These are phyloP conservation scores for Trichomalopsis sarcophagae DNA, from an alignment of 1,140 invertebrate species.

Conservation along the genomic window DNA sequence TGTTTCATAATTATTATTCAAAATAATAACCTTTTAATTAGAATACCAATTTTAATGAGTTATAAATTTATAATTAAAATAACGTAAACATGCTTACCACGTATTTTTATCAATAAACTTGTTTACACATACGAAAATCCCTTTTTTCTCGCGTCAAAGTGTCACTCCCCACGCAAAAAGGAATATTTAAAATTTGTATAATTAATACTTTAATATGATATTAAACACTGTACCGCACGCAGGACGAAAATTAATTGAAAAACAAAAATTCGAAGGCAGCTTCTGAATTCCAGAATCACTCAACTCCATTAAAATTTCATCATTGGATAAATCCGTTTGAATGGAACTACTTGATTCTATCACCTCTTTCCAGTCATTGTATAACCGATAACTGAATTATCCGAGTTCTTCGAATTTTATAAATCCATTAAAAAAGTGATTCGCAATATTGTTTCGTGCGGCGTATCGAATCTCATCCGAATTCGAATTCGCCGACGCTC, in stretches of 20 bases:
- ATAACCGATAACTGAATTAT: conserved; percentile 5
- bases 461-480: not conserved
- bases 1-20: too few relatives aligned
- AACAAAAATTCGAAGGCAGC: not conserved
- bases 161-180: too few relatives aligned
- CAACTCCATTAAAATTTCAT: not conserved
- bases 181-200: too few relatives aligned
- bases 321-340: not conserved
- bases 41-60: too few relatives aligned
- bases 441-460: not conserved
- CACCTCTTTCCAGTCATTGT: not conserved
- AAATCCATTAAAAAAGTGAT: conserved; percentile 19
- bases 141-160: too few relatives aligned
- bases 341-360: not conserved
- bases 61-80: too few relatives aligned
- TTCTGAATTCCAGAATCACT: not conserved
- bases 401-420: not conserved
- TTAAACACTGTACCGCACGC: not conserved
- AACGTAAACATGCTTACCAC: too few relatives aligned
- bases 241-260: not conserved
- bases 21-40: too few relatives aligned
- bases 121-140: too few relatives aligned
- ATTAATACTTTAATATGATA: too few relatives aligned
- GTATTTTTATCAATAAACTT: too few relatives aligned
- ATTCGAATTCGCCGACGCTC: not conserved